phyloP scores from a whole-genome alignment of 1,140 invertebrate species.

The Drosophila bipectinata region DNA sequence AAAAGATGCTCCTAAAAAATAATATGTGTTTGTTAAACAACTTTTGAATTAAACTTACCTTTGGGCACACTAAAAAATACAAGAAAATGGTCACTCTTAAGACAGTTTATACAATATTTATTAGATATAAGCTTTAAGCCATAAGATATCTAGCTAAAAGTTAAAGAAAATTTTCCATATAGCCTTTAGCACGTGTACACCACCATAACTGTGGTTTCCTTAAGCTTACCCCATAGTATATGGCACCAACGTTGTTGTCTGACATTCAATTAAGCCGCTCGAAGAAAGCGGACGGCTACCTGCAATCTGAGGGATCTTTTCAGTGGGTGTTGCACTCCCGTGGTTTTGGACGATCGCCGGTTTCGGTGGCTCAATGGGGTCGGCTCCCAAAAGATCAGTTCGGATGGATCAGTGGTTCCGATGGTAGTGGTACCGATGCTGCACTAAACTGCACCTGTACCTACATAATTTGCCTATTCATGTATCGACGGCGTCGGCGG shows the following conservation, averaged over 20 bases:
- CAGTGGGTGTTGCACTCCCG: slow-evolving; percentile 63
- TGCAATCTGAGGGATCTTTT: slow-evolving; percentile 58
- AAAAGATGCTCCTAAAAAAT: too few relatives aligned
- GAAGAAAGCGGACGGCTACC: slow-evolving; percentile 49
- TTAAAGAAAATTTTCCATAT: too few relatives aligned
- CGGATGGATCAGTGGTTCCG: not conserved
- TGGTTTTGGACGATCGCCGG: slow-evolving; percentile 33
- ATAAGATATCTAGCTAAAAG: too few relatives aligned
- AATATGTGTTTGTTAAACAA: too few relatives aligned
- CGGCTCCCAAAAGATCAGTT: too few relatives aligned
- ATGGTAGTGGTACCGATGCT: not conserved
- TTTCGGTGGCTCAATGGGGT: slow-evolving; percentile 31
- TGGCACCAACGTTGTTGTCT: slow-evolving; percentile 31
- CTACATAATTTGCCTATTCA: slow-evolving; percentile 72
- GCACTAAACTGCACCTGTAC: slow-evolving; percentile 57
- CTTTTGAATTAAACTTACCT: too few relatives aligned
- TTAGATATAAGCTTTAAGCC: too few relatives aligned
- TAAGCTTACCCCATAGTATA: slow-evolving; percentile 11
- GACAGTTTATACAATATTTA: too few relatives aligned
- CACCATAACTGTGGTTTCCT: not conserved
- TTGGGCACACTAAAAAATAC: too few relatives aligned
- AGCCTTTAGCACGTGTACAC: slow-evolving; percentile 11
- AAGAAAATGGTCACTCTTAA: too few relatives aligned
- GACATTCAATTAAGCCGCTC: slow-evolving; percentile 69
- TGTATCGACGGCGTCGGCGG: slow-evolving; percentile 46